Evolutionary conservation across 2,113 vertebrate species (phyloP), one percentile per base, ranked within the genome.

Genomic region (Candoia aspera): DNA sequence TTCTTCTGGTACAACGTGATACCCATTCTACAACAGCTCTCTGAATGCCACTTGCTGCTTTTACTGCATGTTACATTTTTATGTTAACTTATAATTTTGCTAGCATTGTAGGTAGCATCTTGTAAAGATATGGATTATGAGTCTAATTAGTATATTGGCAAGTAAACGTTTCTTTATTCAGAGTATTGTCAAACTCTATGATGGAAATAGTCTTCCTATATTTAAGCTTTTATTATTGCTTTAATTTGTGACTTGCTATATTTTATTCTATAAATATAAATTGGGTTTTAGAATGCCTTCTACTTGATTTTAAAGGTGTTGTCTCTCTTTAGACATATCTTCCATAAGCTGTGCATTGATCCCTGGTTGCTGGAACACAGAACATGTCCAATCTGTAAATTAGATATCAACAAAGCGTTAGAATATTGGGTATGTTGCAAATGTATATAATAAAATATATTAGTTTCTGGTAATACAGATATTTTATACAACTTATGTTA

Each of bases 351-450:
- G 0, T 98, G 98, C 96, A 98, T 98, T 94, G 98, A 98, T 92
- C 98, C 98, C 53, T 98, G 98, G 98, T 97, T 98, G 92, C 96
- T 98, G 96, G 98, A 98, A 92, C 98, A 98, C 94, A 97, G 97
- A 95, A 98, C 98, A 87, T 98, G 98, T 97, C 98, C 98, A 91
- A 98, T 98, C 97, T 98, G 98, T 95, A 98, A 98, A 97, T 97
- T 98, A 90, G 98, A 98, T n/a, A 97, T 98, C 95, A 98, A 98
- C 95, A 98, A 98, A 97, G 98, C 98, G 93, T 96, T 98, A 95
- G 98, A 98, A 97, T 98, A 97, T 92, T 98, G 98, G 98, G 98
- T 98, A 97, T 94, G 98, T 98, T 96, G 86, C 88, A 86, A 91
- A 58, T 4, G 4, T 60, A 33, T 58, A 8, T 87, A 23, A n/a